A percentile compares a stretch with the other conserved stretches of the same genome.
Conservation (phyloP, 2,113 vertebrate genomes). For the Podiceps cristatus region DNA sequence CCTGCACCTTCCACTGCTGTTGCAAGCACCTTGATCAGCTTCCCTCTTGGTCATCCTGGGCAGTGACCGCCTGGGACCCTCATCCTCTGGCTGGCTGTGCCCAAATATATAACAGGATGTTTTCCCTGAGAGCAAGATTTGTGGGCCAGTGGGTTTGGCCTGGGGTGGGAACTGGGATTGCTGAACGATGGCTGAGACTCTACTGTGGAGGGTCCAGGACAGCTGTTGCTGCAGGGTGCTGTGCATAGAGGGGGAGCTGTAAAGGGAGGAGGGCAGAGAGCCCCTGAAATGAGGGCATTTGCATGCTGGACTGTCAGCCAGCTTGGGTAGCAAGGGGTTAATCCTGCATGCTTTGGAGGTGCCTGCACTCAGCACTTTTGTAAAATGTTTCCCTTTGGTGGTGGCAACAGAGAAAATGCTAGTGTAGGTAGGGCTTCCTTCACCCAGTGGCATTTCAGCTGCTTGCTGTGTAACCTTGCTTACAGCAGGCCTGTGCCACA, state of each 20-base stretch:
- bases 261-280: neutral
- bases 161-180: neutral
- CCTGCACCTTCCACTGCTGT: neutral
- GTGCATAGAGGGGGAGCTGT: neutral
- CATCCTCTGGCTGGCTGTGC: neutral
- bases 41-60: neutral
- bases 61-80: neutral
- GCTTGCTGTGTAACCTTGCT: slow-evolving; percentile 57
- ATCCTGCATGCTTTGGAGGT: neutral
- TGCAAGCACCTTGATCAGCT: neutral
- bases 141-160: neutral
- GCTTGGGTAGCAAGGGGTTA: neutral
- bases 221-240: neutral
- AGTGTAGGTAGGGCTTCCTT: slow-evolving; percentile 52
- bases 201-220: neutral
- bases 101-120: neutral
- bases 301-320: neutral
- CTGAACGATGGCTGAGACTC: neutral
- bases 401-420: slow-evolving; percentile 33
- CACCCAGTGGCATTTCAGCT: slow-evolving; percentile 46
- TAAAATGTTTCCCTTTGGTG: slow-evolving; percentile 16
- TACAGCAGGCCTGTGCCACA: slow-evolving; percentile 59
- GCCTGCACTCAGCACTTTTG: neutral
- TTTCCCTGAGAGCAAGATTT: neutral
- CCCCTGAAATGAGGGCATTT: neutral